These are phyloP conservation scores for Notolepis coatsorum DNA, from an alignment of 2,797 vertebrate genomes.

Conservation along the genomic window DNA sequence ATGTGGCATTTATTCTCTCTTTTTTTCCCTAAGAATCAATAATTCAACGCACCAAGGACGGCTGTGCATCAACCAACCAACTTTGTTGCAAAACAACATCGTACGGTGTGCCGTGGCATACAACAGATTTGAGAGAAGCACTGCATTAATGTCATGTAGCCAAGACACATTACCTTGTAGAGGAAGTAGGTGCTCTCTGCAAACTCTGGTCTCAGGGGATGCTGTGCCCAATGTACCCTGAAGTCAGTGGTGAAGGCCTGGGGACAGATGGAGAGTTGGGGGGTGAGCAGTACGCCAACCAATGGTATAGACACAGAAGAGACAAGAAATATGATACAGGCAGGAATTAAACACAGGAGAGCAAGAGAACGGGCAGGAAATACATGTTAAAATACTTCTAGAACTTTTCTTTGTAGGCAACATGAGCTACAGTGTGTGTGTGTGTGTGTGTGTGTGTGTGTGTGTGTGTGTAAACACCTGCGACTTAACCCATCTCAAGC, in stretches of 20 bases:
- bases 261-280: constrained; percentile 25
- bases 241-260: constrained; percentile 99
- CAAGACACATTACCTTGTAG: constrained; percentile 89
- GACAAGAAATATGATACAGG: constrained; percentile 5
- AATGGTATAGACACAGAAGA: constrained; percentile 55
- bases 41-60: background rate
- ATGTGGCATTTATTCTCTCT: too few relatives aligned
- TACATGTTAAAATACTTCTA: constrained; percentile 14
- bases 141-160: constrained; percentile 23
- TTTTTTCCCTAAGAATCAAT: background rate
- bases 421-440: background rate
- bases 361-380: too few relatives aligned
- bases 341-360: too few relatives aligned
- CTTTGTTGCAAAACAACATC: too few relatives aligned
- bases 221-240: constrained; percentile 98
- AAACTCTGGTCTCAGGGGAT: constrained; percentile 97
- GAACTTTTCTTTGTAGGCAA: background rate
- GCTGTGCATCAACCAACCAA: background rate
- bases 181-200: constrained; percentile 99
- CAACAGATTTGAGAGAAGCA: constrained; percentile 9
- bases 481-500: too few relatives aligned
- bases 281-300: background rate
- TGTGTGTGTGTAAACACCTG: too few relatives aligned
- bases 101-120: background rate
- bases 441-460: too few relatives aligned